Base-by-base conservation (phyloP, 1,140 invertebrate species). In the Saxidomus purpurata region DNA sequence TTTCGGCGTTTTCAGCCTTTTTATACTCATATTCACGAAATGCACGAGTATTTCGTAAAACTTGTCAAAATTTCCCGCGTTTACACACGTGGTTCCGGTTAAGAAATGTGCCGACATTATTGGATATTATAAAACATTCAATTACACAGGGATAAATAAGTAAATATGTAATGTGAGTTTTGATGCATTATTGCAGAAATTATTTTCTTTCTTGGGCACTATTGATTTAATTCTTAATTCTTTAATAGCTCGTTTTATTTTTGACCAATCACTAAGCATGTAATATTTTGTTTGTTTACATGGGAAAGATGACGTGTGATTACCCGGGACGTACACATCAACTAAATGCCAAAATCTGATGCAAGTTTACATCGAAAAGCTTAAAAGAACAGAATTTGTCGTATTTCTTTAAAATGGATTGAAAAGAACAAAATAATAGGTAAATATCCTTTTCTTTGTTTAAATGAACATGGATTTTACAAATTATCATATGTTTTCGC, bases 241-340 rank as follows among this genome's bases (percentile, higher is more conserved):
- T 47, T 47, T 17, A 47, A 47, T 47, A 47, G 8, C 17, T 47
- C 43, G 17, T 47, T 47, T 49, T 13, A 34, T 43, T 69, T 19
- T 52, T 74, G 22, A 43, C 67, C 67, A 85, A 85, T 85, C 40
- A 74, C 2, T 19, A 4, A 0, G 25, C 38, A 13, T 31, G 25
- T 19, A 17, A 31, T 71, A 85, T 85, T 85, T 22, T 6, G 82
- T 71, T 71, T 85, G 82, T 85, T 85, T 85, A 85, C 82, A 71
- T 49, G 3, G 19, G 36, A 71, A 25, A 25, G 82, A 40, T 85
- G 82, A 85, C 82, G 82, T 85, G 82, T 25, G 61, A 15, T 1
- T 15, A 74, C 4, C 43, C 11, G 43, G 49, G 2, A 3, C 0
- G 38, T 31, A 85, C 82, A 85, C 82, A 85, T 85, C 22, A 25